Percentiles rank a stretch among this genome's conserved stretches.
Conservation (phyloP, 1,140 invertebrate species). For the Atta colombica region DNA sequence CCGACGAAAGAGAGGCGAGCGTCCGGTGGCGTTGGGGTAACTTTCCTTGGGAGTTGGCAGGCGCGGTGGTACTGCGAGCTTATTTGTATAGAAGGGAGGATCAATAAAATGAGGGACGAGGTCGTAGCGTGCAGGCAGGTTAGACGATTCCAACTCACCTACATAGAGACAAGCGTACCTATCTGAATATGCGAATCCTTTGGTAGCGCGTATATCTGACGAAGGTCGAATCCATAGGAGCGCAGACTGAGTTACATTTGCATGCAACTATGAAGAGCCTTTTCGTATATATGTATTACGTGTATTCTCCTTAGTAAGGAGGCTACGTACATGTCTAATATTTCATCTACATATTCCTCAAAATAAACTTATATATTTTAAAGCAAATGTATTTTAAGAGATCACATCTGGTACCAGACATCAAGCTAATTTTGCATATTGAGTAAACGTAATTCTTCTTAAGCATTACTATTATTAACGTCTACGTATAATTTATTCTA, state of each 20-base stretch:
- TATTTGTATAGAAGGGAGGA: constrained; percentile 84
- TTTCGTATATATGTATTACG: constrained; percentile 26
- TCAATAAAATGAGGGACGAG: constrained; percentile 85
- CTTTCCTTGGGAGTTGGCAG: constrained; percentile 78
- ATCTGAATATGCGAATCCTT: constrained; percentile 73
- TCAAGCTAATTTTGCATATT: not conserved
- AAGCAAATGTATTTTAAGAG: not conserved
- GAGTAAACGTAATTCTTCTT: not conserved
- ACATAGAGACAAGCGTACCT: constrained; percentile 58
- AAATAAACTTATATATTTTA: not conserved
- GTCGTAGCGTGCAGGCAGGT: constrained; percentile 83
- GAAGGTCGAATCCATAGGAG: constrained; percentile 68
- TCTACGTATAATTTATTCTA: not conserved
- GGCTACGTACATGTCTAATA: not conserved
- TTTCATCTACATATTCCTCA: constrained; percentile 1
- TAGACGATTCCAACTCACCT: constrained; percentile 78
- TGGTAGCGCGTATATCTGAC: constrained; percentile 39
- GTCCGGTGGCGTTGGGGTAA: constrained; percentile 67
- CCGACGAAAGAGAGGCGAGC: constrained; percentile 62
- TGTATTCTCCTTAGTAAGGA: constrained; percentile 22
- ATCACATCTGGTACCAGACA: not conserved
- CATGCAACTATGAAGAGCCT: constrained; percentile 47
- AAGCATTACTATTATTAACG: not conserved
- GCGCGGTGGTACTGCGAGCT: constrained; percentile 76
- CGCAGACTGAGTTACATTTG: constrained; percentile 57